A percentile compares a stretch with the other conserved stretches of the same genome.
These are phyloP conservation scores for Pleuronectes platessa DNA, from an alignment of 2,113 vertebrate genomes.

Conservation along the genomic window DNA sequence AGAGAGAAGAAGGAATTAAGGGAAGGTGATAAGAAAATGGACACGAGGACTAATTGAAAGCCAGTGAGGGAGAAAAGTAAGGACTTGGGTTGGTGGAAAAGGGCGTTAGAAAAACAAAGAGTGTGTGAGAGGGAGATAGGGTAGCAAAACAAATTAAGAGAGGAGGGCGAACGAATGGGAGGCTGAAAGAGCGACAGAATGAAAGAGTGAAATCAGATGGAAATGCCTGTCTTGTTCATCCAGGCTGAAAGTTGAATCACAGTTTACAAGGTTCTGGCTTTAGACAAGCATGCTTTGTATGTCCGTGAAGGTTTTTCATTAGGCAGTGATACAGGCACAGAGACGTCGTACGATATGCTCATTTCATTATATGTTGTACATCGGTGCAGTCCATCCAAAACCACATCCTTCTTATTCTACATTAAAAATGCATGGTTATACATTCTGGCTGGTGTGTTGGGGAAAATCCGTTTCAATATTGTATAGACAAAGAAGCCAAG, in stretches of 20 bases:
- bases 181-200: slow-evolving; percentile 52
- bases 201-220: slow-evolving; percentile 70
- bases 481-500: neutral
- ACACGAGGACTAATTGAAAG: slow-evolving; percentile 69
- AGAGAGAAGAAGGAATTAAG: slow-evolving; percentile 56
- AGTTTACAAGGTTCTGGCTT: slow-evolving; percentile 63
- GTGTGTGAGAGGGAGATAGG: slow-evolving; percentile 52
- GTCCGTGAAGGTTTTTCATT: slow-evolving; percentile 46
- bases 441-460: neutral
- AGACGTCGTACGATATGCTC: slow-evolving; percentile 38
- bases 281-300: slow-evolving; percentile 34
- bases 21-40: slow-evolving; percentile 66
- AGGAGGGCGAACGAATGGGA: slow-evolving; percentile 36
- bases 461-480: neutral
- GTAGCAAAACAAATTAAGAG: slow-evolving; percentile 68
- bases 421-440: slow-evolving; percentile 2
- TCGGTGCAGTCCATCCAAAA: slow-evolving; percentile 16
- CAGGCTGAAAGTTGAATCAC: slow-evolving; percentile 72
- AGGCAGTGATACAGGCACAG: slow-evolving; percentile 25
- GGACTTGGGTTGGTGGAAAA: slow-evolving; percentile 38
- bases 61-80: slow-evolving; percentile 64
- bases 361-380: slow-evolving; percentile 8
- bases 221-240: slow-evolving; percentile 67
- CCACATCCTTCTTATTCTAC: neutral
- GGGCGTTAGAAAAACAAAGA: slow-evolving; percentile 55